phyloP scores from a whole-genome alignment of 2,113 vertebrate genomes.

The Oenanthe melanoleuca region DNA sequence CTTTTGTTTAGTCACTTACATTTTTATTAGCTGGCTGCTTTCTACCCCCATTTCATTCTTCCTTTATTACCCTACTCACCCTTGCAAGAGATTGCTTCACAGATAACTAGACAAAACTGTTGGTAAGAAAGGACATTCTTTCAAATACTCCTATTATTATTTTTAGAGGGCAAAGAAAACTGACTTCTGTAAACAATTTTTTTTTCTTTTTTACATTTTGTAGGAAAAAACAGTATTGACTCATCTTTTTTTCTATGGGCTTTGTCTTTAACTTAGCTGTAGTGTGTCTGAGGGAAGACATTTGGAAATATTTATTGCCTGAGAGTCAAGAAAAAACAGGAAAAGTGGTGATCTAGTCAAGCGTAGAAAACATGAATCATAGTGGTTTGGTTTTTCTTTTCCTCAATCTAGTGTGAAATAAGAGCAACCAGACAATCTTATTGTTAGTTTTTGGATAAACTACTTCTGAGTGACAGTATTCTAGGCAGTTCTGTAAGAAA shows the following conservation, averaged over 20 bases:
- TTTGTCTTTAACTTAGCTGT: background rate
- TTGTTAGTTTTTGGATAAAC: background rate
- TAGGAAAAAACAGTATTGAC: background rate
- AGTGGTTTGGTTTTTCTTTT: background rate
- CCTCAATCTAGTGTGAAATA: background rate
- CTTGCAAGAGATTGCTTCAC: background rate
- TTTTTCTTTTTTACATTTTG: background rate
- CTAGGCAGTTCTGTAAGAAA: background rate
- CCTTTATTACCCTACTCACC: background rate
- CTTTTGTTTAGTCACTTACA: background rate
- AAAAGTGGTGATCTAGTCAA: background rate
- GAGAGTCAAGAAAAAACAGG: background rate
- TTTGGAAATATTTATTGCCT: background rate
- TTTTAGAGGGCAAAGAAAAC: background rate
- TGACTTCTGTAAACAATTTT: background rate
- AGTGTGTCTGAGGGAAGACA: background rate
- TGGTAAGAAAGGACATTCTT: background rate
- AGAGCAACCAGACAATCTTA: background rate
- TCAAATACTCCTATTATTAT: background rate
- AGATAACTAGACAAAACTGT: background rate
- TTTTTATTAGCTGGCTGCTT: background rate
- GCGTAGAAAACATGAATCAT: background rate
- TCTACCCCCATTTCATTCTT: background rate
- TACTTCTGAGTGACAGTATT: background rate
- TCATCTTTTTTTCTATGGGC: background rate